Base-by-base conservation (phyloP, 2,797 vertebrate species). In the Tamandua tetradactyla region DNA sequence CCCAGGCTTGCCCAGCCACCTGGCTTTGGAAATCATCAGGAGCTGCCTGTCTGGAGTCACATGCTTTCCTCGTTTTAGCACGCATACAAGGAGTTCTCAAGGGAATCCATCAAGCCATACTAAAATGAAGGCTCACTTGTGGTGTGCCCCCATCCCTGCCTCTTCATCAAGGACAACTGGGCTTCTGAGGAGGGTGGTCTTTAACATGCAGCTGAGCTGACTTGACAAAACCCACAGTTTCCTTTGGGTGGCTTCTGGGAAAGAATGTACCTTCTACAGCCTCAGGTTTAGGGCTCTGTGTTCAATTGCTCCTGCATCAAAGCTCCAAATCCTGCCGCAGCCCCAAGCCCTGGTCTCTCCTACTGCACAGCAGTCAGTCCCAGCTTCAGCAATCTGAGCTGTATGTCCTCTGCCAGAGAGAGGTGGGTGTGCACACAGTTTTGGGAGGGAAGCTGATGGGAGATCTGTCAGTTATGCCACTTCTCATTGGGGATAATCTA, bases 381-480 rank as follows among this genome's bases (percentile, higher is more conserved):
- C 2, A 12, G 91, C 74, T 49, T 94, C 20, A n/a, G 89, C 35
- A 79, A 57, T 74, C 64, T 81, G 72, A 61, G 52, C 47, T 42
- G 9, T 42, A 40, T 42, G 49, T 27, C 52, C 75, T 42, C 52
- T 62, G 44, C 55, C 30, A 22, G 20, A 55, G 79, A 81, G 13
- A 87, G 32, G 47, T 47, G 71, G 75, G 27, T 10, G 10, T 44
- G 17, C 14, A 8, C 8, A 40, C 2, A 72, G 62, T 72, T 86
- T 81, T 44, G 22, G 40, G 55, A 40, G 30, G 59, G 62, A 91
- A 92, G 90, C 12, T 82, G 85, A 64, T 37, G 49, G 75, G 61
- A 95, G 95, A 97, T 95, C 96, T 92, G 1, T 0, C 37, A 95
- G 76, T 59, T 93, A 96, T 97, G 96, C 92, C 79, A 57, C 42